A percentile compares a stretch with the other conserved stretches of the same genome.
phyloP scores from a whole-genome alignment of 2,797 vertebrate species.

The Chelon labrosus region DNA sequence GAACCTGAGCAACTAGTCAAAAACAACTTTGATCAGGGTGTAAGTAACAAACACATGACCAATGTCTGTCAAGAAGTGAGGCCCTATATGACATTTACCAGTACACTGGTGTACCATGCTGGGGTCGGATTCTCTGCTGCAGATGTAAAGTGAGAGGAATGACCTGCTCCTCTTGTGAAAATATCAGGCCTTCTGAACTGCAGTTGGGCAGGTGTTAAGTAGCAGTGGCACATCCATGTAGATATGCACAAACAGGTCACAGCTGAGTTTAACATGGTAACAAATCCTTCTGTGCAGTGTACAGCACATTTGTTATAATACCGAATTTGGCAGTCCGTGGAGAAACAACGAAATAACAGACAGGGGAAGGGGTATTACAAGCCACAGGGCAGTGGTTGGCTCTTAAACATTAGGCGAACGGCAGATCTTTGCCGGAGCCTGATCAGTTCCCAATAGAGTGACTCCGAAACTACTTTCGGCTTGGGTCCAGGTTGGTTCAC shows the following conservation, averaged over 20 bases:
- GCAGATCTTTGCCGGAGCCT: too few relatives aligned
- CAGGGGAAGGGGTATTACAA: too few relatives aligned
- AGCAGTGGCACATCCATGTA: not conserved
- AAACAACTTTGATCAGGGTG: not conserved
- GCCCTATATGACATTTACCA: not conserved
- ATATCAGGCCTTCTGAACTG: slow-evolving; percentile 18
- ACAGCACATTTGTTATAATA: too few relatives aligned
- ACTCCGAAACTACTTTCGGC: too few relatives aligned
- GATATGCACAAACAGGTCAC: not conserved
- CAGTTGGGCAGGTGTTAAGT: slow-evolving; percentile 13
- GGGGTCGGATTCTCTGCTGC: not conserved
- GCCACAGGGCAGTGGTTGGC: too few relatives aligned
- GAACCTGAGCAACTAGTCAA: not conserved
- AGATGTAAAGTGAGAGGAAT: slow-evolving; percentile 39
- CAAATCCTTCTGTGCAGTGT: not conserved
- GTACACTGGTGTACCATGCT: not conserved
- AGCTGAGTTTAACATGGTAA: not conserved
- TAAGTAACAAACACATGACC: not conserved
- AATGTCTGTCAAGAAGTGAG: not conserved
- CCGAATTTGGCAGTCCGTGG: too few relatives aligned
- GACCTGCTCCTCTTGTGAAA: slow-evolving; percentile 35
- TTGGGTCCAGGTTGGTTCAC: too few relatives aligned
- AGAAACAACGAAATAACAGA: too few relatives aligned
- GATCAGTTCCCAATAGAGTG: too few relatives aligned
- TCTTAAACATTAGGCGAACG: too few relatives aligned